Evolutionary conservation across 1,140 invertebrate species (phyloP), one percentile per base, ranked within the genome.

Genomic region (Amphibalanus amphitrite): DNA sequence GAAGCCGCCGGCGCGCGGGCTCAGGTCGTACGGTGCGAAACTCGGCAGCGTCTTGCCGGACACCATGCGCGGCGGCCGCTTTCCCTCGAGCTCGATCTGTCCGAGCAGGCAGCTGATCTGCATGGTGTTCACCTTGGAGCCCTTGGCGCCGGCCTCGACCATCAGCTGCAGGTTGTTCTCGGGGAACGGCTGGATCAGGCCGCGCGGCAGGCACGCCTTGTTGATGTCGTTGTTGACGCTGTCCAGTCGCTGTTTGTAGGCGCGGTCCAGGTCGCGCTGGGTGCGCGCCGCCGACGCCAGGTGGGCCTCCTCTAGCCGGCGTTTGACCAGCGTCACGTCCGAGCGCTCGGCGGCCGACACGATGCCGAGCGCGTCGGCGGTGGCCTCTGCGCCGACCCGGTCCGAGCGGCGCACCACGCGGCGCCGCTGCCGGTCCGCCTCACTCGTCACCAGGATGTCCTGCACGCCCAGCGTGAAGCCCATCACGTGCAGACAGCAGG

Each of bases 131-230:
- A 97, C 94, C 75, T 80, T 89, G 0, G 94, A 94, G 47, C 97
- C 97, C 82, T 99, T 99, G 0, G 97, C 97, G 69, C 97, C 97
- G 23, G 97, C 97, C 78, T 95, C 86, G 0, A 98, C 94, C 95
- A 99, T 98, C 69, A 99, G 80, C 79, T 98, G 95, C 3, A 99
- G 84, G 82, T 97, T 97, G 81, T 99, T 99, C 6, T 88, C 77
- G 0, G 97, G 95, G 79, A 67, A 67, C 65, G n/a, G 10, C 17
- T 67, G 26, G 23, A 67, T 28, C n/a, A 67, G 65, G 1, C 67
- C 33, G 33, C 15, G n/a, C 65, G 65, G 28, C 65, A 67, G 28
- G 65, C 65, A 67, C 26, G n/a, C 65, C 65, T 28, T 89, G 75
- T 93, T 96, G 67, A 98, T 96, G 29, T 89, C 84, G 78, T 98